Conservation (phyloP, 2,888 invertebrate species). For the Cistogaster globosa region DNA sequence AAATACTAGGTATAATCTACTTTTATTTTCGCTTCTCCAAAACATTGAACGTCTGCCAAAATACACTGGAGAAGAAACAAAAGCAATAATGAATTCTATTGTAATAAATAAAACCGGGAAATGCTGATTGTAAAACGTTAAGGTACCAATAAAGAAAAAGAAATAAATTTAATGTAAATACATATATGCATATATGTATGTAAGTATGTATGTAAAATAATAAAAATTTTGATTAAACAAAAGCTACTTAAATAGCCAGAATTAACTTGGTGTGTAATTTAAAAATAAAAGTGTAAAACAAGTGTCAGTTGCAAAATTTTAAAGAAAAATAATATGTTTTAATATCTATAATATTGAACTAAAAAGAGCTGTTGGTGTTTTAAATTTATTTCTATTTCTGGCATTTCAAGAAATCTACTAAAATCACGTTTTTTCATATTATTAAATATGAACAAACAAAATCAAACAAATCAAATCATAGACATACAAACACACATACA, state of each 20-base stretch:
- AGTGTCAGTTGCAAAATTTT: slow-evolving; percentile 40
- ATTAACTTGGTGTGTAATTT: background rate
- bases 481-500: background rate
- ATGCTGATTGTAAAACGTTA: slow-evolving; percentile 1
- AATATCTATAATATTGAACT: too few relatives aligned
- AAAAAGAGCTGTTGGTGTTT: too few relatives aligned
- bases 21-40: background rate
- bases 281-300: slow-evolving; percentile 10
- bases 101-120: slow-evolving; percentile 25
- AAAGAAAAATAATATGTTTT: slow-evolving; percentile 4
- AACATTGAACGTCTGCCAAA: background rate
- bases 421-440: slow-evolving; percentile 59
- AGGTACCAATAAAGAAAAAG: background rate
- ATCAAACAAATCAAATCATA: slow-evolving; percentile 16
- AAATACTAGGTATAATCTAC: background rate
- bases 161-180: background rate
- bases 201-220: background rate
- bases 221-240: background rate
- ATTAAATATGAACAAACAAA: background rate
- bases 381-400: slow-evolving; percentile 26
- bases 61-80: slow-evolving; percentile 25
- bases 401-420: slow-evolving; percentile 45
- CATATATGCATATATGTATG: background rate
- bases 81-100: slow-evolving; percentile 26
- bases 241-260: background rate